Percentiles rank a stretch among this genome's conserved stretches.
Conservation (phyloP, 2,888 invertebrate species). For the Digitonthophagus gazella region DNA sequence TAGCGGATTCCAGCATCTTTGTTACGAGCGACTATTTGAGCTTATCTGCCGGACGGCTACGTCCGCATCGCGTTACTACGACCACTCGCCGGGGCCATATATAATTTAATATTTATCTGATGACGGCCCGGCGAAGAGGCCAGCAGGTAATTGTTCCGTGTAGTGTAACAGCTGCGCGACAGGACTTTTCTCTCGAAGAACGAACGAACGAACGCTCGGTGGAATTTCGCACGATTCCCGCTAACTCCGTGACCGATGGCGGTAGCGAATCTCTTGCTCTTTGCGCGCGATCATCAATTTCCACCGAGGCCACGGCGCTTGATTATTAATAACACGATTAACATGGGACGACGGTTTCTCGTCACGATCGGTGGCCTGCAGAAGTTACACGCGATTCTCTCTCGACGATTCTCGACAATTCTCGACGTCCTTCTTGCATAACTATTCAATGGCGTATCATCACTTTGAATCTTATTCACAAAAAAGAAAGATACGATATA, state of each 20-base stretch:
- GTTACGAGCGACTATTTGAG: neutral
- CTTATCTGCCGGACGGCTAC: neutral
- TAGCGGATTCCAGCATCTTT: neutral
- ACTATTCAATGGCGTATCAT: too few species aligned
- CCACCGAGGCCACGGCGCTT: neutral
- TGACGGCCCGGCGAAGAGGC: neutral
- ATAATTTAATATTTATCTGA: neutral
- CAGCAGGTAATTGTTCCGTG: neutral
- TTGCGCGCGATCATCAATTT: neutral
- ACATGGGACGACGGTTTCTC: constrained; percentile 5
- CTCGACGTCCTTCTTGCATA: too few species aligned
- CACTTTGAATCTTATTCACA: too few species aligned
- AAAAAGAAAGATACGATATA: too few species aligned
- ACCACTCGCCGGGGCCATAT: neutral
- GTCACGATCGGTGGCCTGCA: neutral
- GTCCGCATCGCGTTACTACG: neutral
- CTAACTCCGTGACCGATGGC: neutral
- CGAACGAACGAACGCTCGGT: neutral
- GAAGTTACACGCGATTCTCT: too few species aligned
- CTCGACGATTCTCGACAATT: too few species aligned
- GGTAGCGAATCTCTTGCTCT: neutral
- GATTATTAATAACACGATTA: constrained; percentile 16
- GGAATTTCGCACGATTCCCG: neutral
- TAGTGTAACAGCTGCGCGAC: neutral
- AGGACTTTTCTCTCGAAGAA: neutral